Conservation (phyloP, 2,113 vertebrate genomes). For the Semnornis frantzii region DNA sequence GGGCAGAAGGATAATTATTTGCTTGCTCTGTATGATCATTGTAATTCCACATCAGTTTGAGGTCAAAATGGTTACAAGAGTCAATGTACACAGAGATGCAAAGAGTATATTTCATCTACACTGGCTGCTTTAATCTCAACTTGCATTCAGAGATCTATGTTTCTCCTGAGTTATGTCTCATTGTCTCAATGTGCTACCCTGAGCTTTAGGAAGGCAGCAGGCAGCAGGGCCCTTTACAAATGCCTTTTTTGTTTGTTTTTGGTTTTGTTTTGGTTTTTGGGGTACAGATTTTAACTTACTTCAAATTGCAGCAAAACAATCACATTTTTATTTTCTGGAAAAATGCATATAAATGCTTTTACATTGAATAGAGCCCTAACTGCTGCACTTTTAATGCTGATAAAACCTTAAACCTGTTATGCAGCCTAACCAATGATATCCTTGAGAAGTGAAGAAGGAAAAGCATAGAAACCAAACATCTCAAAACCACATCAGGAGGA, state of each 20-base stretch:
- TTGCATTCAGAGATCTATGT: neutral
- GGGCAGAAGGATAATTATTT: neutral
- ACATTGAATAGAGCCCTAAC: neutral
- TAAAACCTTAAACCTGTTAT: neutral
- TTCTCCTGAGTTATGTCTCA: neutral
- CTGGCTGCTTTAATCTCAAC: neutral
- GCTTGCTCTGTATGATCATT: neutral
- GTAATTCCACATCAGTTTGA: neutral
- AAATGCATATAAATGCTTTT: neutral
- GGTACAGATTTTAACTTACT: neutral
- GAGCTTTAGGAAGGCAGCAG: neutral
- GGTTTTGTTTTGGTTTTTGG: too few relatives aligned
- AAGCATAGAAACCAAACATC: neutral
- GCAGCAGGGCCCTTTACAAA: neutral
- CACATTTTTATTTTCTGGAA: neutral
- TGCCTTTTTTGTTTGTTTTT: too few relatives aligned
- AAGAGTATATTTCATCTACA: neutral
- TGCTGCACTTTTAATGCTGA: neutral
- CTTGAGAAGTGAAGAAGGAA: neutral
- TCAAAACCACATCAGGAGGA: neutral
- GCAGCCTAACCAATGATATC: neutral
- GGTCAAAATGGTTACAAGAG: neutral
- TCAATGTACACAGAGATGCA: neutral
- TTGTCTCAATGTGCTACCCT: neutral
- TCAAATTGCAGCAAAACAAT: neutral